Evolutionary conservation across 2,888 invertebrate genomes (phyloP).

Genomic region (Hypomecis atomaria): DNA sequence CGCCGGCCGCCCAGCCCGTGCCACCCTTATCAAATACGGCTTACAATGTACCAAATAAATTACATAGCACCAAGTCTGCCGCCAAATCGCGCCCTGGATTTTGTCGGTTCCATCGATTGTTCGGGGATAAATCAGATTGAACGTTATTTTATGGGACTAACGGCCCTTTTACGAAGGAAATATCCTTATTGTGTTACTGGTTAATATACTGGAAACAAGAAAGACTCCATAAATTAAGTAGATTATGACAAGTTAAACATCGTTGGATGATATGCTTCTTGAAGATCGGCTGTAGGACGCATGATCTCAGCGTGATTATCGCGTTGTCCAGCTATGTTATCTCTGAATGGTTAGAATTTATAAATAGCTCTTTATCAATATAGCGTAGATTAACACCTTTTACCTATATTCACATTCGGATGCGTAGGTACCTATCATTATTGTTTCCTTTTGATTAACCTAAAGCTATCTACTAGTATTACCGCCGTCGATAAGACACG

Average conservation of each 20-base stretch:
- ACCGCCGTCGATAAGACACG: no score
- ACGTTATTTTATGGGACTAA: not conserved
- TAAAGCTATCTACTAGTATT: no score
- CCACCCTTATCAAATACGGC: constrained; percentile 59
- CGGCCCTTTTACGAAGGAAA: not conserved
- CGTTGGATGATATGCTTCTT: constrained; percentile 4
- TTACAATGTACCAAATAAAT: constrained; percentile 52
- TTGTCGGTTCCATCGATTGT: constrained; percentile 14
- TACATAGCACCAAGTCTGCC: constrained; percentile 30
- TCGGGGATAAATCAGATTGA: not conserved
- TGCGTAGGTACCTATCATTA: no score
- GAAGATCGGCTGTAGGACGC: constrained; percentile 26
- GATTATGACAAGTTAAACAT: no score
- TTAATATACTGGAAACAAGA: no score
- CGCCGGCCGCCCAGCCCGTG: constrained; percentile 44
- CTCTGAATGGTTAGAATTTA: not conserved
- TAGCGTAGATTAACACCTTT: no score
- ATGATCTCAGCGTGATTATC: constrained; percentile 37
- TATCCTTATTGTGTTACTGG: not conserved
- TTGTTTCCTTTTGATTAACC: no score
- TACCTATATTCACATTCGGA: not conserved
- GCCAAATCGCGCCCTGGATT: constrained; percentile 36
- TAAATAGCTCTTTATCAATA: no score
- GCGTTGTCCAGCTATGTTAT: constrained; percentile 28
- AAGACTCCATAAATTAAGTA: no score